phyloP scores from a whole-genome alignment of 2,888 invertebrate species.

The Mesochorus sp. region DNA sequence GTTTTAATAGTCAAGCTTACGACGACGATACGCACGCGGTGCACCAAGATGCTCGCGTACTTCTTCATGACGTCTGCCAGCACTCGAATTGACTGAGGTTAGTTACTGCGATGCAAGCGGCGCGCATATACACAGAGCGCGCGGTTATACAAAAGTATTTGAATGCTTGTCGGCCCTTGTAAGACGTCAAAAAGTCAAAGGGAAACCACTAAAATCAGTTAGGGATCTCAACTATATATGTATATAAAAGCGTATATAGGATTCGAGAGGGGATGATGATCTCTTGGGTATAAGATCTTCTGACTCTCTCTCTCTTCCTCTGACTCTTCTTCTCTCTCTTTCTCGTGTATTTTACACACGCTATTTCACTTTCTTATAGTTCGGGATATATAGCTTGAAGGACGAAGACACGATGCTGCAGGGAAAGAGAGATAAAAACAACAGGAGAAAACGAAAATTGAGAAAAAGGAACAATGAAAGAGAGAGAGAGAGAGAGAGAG shows the following conservation, averaged over 20 bases:
- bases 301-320: slow-evolving; percentile 42
- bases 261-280: slow-evolving; percentile 63
- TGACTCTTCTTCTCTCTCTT: slow-evolving; percentile 38
- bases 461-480: slow-evolving; percentile 6
- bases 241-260: slow-evolving; percentile 60
- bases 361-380: slow-evolving; percentile 38
- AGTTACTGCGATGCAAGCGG: slow-evolving; percentile 74
- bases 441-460: slow-evolving; percentile 15
- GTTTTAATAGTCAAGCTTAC: no score
- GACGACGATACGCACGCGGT: neutral
- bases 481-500: slow-evolving; percentile 40
- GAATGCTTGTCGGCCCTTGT: slow-evolving; percentile 80
- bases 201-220: slow-evolving; percentile 82
- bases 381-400: slow-evolving; percentile 20
- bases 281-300: slow-evolving; percentile 41
- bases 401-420: slow-evolving; percentile 25
- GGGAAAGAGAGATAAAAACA: slow-evolving; percentile 8
- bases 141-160: slow-evolving; percentile 81
- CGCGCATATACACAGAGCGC: slow-evolving; percentile 68
- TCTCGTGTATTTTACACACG: slow-evolving; percentile 31
- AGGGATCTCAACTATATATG: slow-evolving; percentile 79
- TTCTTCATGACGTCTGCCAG: slow-evolving; percentile 48
- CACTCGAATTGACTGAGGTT: slow-evolving; percentile 77
- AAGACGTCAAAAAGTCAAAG: slow-evolving; percentile 82
- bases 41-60: neutral